Evolutionary conservation across 1,140 invertebrate genomes (phyloP), one percentile per base, ranked within the genome.

Genomic region (Mercenaria mercenaria): DNA sequence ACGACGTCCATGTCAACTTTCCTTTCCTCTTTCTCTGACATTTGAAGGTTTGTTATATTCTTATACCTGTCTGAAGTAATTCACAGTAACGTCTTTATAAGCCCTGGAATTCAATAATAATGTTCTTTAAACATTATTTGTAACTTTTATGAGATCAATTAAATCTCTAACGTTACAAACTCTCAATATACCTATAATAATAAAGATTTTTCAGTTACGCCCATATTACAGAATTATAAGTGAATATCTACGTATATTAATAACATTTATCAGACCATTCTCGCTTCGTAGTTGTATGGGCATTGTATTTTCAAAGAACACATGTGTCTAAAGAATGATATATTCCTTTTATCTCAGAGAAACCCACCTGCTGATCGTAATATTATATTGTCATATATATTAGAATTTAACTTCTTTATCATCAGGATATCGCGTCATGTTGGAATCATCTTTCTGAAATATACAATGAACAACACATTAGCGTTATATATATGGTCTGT

Each of bases 1-100:
- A 95, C 94, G 52, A 94, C 93, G 85, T 95, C 94, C 94, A 94
- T 94, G 47, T 93, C 93, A 39, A 93, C 92, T 32, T 92, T 79
- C 29, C 37, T 34, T n/a, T 59, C 59, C n/a, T 15, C 32, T 34
- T 69, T 61, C 8, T 61, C 50, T 69, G 84, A 87, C 84, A 87
- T 87, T 87, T 69, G 82, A 64, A 61, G 34, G 39, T 8, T n/a
- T 39, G 67, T 72, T 8, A 4, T 29, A 4, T 37, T n/a, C n/a
- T 3, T 64, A 29, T 4, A 29, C n/a, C 26, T 64, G 6, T n/a
- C 23, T 64, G 26, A 64, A 64, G 29, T 64, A 64, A 4, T 29
- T 8, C 11, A 4, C n/a, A 64, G n/a, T 29, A 29, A n/a, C 15
- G n/a, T 64, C 3, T 29, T 64, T 29, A 64, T 0, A 29, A 29